phyloP scores from a whole-genome alignment of 1,140 invertebrate species.

The Periplaneta americana region DNA sequence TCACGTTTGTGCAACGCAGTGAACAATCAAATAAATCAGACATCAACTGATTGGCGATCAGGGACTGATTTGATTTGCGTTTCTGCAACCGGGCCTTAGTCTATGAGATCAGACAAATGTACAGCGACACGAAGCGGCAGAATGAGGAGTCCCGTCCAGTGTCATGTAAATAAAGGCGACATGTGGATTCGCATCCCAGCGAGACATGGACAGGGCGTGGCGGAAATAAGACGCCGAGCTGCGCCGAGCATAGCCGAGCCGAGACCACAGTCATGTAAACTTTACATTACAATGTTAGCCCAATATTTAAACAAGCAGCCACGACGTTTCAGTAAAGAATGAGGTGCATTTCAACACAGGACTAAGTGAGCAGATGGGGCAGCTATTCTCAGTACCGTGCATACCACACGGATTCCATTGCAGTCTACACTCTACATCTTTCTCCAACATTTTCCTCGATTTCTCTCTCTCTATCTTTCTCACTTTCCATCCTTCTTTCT shows the following conservation, averaged over 20 bases:
- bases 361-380: background rate
- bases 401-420: background rate
- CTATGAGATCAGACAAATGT: no score
- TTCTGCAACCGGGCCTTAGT: no score
- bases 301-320: background rate
- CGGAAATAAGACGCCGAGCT: background rate
- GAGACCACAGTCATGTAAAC: background rate
- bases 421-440: background rate
- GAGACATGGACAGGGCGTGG: background rate
- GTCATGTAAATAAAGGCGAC: no score
- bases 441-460: background rate
- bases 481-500: no score
- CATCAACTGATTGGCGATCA: no score
- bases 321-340: background rate
- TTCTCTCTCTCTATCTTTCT: background rate
- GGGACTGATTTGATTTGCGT: no score
- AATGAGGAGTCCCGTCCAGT: no score
- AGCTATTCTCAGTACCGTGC: background rate
- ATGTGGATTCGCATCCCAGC: no score
- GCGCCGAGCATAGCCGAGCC: background rate
- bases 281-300: background rate
- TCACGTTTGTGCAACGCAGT: no score
- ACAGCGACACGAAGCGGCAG: no score
- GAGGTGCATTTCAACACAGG: no score
- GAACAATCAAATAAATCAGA: no score